phyloP scores from a whole-genome alignment of 2,113 vertebrate species.

The Saccopteryx leptura region DNA sequence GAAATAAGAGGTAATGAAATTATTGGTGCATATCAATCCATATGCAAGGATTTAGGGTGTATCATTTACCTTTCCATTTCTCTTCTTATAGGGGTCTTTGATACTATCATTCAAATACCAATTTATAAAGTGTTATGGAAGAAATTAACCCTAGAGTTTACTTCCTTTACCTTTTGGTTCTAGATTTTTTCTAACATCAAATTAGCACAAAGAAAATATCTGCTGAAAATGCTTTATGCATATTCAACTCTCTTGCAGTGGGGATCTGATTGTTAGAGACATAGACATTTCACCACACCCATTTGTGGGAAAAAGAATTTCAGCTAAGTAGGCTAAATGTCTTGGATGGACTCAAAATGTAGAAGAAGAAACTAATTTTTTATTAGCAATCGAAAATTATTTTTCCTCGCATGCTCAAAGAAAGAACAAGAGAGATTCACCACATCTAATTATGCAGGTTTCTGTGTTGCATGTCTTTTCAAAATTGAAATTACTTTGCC shows the following conservation, averaged over 20 bases:
- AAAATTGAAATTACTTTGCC: background rate
- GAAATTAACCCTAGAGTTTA: background rate
- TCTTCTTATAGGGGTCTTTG: background rate
- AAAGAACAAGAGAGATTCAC: background rate
- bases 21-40: background rate
- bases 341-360: background rate
- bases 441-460: background rate
- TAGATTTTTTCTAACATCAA: background rate
- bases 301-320: background rate
- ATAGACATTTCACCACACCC: background rate
- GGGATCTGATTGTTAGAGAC: background rate
- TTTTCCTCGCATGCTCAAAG: background rate
- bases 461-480: background rate
- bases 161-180: background rate
- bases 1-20: background rate
- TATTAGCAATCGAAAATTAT: background rate
- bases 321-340: background rate
- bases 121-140: background rate
- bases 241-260: background rate
- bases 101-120: background rate
- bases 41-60: accelerated
- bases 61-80: background rate
- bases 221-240: background rate
- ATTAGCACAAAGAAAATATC: background rate
- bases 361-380: background rate